These are phyloP conservation scores for Corythornis cristatus DNA, from an alignment of 2,113 vertebrate genomes.

Conservation along the genomic window DNA sequence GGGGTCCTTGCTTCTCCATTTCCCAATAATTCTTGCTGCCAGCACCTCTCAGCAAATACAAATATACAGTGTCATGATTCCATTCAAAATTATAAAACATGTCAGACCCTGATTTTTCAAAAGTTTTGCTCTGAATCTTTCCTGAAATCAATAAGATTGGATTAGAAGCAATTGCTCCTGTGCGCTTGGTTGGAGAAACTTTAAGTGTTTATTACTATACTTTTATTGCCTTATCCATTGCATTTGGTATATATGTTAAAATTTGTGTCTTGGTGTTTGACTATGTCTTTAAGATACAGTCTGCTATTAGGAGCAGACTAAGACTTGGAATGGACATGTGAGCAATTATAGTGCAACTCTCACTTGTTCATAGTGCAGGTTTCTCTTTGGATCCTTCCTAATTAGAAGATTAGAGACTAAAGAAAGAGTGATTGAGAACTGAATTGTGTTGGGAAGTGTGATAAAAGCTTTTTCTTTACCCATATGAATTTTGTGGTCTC, in stretches of 20 bases:
- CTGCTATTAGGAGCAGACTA: neutral
- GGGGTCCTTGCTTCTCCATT: neutral
- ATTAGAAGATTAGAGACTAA: neutral
- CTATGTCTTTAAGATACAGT: neutral
- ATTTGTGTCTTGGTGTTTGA: neutral
- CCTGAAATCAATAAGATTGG: neutral
- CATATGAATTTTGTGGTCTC: neutral
- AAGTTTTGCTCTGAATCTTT: neutral
- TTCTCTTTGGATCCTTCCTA: neutral
- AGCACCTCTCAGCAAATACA: neutral
- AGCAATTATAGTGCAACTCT: neutral
- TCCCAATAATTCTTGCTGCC: neutral
- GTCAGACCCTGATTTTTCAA: neutral
- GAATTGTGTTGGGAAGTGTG: slow-evolving; percentile 15
- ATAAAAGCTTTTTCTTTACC: neutral
- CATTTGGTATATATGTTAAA: neutral
- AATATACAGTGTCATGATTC: neutral
- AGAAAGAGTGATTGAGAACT: slow-evolving; percentile 4
- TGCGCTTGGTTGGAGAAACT: neutral
- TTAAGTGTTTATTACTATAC: neutral
- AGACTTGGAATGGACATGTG: neutral
- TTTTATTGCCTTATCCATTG: neutral
- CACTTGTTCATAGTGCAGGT: neutral
- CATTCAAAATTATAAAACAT: neutral
- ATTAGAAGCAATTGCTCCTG: neutral